Percentiles rank a stretch among this genome's conserved stretches.
Evolutionary conservation across 2,113 vertebrate species (phyloP).

Genomic region (Isurus oxyrinchus): DNA sequence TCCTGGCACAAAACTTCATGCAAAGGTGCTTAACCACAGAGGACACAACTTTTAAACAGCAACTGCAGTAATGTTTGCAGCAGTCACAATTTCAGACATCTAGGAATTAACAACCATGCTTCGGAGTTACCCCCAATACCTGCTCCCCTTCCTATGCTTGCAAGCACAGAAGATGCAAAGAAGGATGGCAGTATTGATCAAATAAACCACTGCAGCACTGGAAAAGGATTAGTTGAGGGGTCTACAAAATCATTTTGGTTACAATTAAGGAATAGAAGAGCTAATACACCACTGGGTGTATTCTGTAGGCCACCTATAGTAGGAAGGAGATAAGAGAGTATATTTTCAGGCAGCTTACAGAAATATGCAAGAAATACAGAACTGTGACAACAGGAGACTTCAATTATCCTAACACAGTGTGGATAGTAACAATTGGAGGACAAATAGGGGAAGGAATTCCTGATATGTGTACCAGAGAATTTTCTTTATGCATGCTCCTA

Average conservation of each 20-base stretch:
- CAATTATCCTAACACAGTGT: neutral
- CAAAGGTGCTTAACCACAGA: too few relatives aligned
- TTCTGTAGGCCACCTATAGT: neutral
- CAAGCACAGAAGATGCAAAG: neutral
- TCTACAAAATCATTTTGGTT: neutral
- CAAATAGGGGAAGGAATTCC: too few relatives aligned
- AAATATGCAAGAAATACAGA: neutral
- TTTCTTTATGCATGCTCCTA: too few relatives aligned
- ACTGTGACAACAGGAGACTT: too few relatives aligned
- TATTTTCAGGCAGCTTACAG: neutral
- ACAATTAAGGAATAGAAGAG: neutral
- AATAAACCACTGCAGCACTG: neutral
- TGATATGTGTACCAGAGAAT: too few relatives aligned
- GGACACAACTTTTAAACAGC: neutral
- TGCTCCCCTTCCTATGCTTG: neutral
- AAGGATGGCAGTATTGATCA: neutral
- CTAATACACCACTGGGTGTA: neutral
- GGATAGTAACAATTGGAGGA: neutral
- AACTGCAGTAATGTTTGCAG: neutral
- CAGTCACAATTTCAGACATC: neutral
- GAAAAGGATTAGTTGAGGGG: neutral
- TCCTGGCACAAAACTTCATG: neutral
- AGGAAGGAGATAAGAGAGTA: neutral
- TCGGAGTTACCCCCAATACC: neutral
- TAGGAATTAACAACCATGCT: neutral